phyloP scores from a whole-genome alignment of 1,140 invertebrate genomes.

The Bombus impatiens region DNA sequence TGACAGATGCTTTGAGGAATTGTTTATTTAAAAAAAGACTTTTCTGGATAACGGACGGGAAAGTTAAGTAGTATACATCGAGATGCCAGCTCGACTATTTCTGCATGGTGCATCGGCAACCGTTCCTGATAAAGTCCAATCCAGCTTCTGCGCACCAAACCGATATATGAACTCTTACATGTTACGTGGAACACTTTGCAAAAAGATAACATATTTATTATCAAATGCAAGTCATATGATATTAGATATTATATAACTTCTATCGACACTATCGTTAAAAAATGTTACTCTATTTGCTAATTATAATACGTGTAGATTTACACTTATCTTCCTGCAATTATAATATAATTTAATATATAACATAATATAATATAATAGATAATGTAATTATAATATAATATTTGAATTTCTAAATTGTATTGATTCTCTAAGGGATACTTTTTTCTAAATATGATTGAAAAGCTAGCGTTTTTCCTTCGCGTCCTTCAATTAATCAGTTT shows the following conservation, averaged over 20 bases:
- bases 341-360: too few relatives aligned
- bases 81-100: conserved; percentile 66
- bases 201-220: not conserved
- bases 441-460: too few relatives aligned
- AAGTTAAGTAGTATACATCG: conserved; percentile 35
- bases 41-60: not conserved
- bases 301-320: not conserved
- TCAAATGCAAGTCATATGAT: not conserved
- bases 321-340: not conserved
- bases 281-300: not conserved
- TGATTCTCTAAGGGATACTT: too few relatives aligned
- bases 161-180: conserved; percentile 44
- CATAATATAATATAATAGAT: too few relatives aligned
- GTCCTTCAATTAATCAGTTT: too few relatives aligned
- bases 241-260: not conserved
- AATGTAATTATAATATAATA: not conserved
- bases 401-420: not conserved
- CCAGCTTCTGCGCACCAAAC: conserved; percentile 67
- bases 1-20: not conserved
- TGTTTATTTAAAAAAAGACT: conserved; percentile 6
- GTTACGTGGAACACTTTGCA: conserved; percentile 3
- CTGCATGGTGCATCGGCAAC: conserved; percentile 61
- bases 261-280: not conserved
- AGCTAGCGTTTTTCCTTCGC: too few relatives aligned
- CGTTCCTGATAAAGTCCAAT: conserved; percentile 68